Evolutionary conservation across 2,888 invertebrate species (phyloP), one percentile per base, ranked within the genome.

Genomic region (Ditylenchus weischeri): DNA sequence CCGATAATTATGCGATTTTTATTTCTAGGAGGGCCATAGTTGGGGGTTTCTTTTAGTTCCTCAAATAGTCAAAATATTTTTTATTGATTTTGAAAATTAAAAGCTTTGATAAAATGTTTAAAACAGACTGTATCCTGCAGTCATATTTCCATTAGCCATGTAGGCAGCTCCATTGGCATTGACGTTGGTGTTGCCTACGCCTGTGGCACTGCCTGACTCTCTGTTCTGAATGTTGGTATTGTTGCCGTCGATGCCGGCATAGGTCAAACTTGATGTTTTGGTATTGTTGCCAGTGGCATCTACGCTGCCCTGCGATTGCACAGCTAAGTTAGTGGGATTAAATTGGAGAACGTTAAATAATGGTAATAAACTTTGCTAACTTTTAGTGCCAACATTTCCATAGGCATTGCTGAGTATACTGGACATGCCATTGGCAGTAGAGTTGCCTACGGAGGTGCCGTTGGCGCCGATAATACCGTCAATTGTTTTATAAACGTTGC

Each of bases 391-490:
- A 15, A 49, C 65, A 1, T 47, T 58, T 10, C 65, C 65, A 36
- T 49, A 64, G 7, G 65, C 57, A n/a, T 64, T 64, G 36, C 48
- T 50, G 29, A 49, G 48, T 18, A 64, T 38, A 0, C 47, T 23
- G 18, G 65, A 57, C 10, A 65, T 57, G 38, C 65, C 65, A 35
- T 64, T 69, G 57, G 76, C 76, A 29, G 72, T 75, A 0, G 78
- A 67, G 65, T 74, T 76, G 15, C 78, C 78, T 36, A 64, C 68
- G 23, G 76, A 68, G 0, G 76, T 70, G 19, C 76, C 75, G 58
- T 78, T 78, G 71, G 76, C 76, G 1, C 76, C 78, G 15, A 76
- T 51, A 5, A 59, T 57, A 5, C 76, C 76, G 49, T 76, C 71
- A 29, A 51, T 60, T 18, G 65, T 64, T 64, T 64, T 64, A 47